Evolutionary conservation across 2,888 invertebrate genomes (phyloP).

Genomic region (Coelogynopora nodosa): DNA sequence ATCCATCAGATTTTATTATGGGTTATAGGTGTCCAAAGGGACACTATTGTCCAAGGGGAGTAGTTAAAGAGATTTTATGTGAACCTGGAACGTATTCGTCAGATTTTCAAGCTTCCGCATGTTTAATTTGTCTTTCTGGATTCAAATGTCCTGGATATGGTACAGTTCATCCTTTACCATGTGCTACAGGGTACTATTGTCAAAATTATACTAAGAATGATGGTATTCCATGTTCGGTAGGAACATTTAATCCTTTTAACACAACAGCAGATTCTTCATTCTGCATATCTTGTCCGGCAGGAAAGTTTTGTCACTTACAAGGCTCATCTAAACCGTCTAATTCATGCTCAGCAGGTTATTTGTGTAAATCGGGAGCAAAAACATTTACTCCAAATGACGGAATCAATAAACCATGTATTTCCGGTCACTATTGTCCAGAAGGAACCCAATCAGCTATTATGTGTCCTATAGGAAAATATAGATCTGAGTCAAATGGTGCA

Average conservation of each 20-base stretch:
- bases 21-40: slow-evolving; percentile 58
- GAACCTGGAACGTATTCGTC: not conserved
- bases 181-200: not conserved
- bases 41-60: slow-evolving; percentile 56
- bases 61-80: slow-evolving; percentile 51
- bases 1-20: slow-evolving; percentile 53
- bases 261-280: not conserved
- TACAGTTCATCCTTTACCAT: not conserved
- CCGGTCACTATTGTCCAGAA: slow-evolving; percentile 55
- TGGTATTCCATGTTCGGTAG: not conserved
- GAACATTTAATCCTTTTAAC: not conserved
- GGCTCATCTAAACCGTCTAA: slow-evolving; percentile 53
- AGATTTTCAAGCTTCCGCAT: not conserved
- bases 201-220: not conserved
- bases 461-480: slow-evolving; percentile 48
- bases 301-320: slow-evolving; percentile 53
- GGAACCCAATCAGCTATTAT: slow-evolving; percentile 51
- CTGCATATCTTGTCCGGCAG: slow-evolving; percentile 52
- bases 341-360: slow-evolving; percentile 56
- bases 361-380: slow-evolving; percentile 54
- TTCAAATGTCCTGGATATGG: slow-evolving; percentile 51
- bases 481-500: not conserved
- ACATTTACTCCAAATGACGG: slow-evolving; percentile 54
- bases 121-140: slow-evolving; percentile 53
- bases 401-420: slow-evolving; percentile 55